Conservation (phyloP, 2,113 vertebrate genomes). For the Semnopithecus entellus region DNA sequence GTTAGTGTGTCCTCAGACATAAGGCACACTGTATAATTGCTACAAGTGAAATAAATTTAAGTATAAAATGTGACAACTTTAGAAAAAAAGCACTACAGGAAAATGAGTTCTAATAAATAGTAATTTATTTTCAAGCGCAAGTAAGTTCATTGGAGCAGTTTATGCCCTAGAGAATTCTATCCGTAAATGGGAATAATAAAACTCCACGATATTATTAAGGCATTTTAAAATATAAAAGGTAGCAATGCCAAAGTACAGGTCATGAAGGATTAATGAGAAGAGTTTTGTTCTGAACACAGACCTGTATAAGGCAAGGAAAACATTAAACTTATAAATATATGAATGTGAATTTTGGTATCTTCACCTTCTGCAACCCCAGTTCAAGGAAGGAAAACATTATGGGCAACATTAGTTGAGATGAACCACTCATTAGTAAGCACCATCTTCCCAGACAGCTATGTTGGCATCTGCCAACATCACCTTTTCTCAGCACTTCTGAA, state of each 20-base stretch:
- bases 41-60: constrained; percentile 22
- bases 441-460: neutral
- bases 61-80: neutral
- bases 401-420: neutral
- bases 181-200: neutral
- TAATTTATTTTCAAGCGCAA: constrained; percentile 26
- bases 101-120: constrained; percentile 18
- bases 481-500: constrained; percentile 55
- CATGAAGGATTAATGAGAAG: neutral
- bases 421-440: constrained; percentile 23
- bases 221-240: constrained; percentile 1
- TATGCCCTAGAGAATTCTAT: neutral
- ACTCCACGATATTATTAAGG: neutral
- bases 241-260: neutral
- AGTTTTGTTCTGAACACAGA: neutral
- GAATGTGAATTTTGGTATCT: constrained; percentile 12
- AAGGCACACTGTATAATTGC: neutral
- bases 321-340: neutral
- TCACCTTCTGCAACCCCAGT: neutral
- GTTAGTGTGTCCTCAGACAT: neutral
- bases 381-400: neutral
- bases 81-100: neutral
- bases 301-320: neutral
- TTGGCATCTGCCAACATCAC: neutral
- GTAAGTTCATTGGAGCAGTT: constrained; percentile 28